Base-by-base conservation (phyloP, 2,113 vertebrate genomes). In the Ciconia stormi region DNA sequence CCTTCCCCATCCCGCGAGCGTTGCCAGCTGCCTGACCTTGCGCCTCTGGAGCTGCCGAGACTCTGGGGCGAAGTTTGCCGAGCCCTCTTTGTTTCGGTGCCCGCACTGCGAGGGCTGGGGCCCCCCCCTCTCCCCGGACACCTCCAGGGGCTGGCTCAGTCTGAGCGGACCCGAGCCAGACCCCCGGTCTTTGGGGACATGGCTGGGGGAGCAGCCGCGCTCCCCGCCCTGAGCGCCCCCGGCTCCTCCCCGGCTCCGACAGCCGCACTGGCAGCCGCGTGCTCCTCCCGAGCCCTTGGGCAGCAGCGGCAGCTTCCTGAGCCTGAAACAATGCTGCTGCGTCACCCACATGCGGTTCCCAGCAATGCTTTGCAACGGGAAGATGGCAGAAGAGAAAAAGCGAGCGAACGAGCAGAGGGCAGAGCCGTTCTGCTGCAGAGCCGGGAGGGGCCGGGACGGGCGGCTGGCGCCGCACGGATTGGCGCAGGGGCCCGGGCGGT, bases 301-400 rank as follows among this genome's bases (percentile, higher is more conserved):
- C 95, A 97, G 95, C 90, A 16, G 82, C 86, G 6, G 94, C 95
- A 62, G 98, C 97, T 98, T 98, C 98, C 98, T 98, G 98, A 97
- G 98, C 94, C 58, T 94, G 97, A 97, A 98, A 98, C 98, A 98
- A 98, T 98, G 98, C 98, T 98, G 98, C 98, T 98, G 98, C 98
- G 98, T 98, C 98, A 98, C 98, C 98, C 98, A 97, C 98, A 98
- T 98, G 98, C 98, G 98, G 98, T 97, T 98, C 98, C 98, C 98
- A 98, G 98, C 98, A 98, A 97, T 98, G 98, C 98, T 98, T 98
- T 98, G 98, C 98, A 98, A 97, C 98, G 98, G 95, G 98, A 98
- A 98, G 98, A 98, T 97, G 97, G 98, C 98, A 97, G 97, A 94
- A 96, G 96, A 97, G 97, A 97, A 96, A 97, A 97, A 95, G 83